phyloP scores from a whole-genome alignment of 2,888 invertebrate genomes.

The Parnassius apollo region DNA sequence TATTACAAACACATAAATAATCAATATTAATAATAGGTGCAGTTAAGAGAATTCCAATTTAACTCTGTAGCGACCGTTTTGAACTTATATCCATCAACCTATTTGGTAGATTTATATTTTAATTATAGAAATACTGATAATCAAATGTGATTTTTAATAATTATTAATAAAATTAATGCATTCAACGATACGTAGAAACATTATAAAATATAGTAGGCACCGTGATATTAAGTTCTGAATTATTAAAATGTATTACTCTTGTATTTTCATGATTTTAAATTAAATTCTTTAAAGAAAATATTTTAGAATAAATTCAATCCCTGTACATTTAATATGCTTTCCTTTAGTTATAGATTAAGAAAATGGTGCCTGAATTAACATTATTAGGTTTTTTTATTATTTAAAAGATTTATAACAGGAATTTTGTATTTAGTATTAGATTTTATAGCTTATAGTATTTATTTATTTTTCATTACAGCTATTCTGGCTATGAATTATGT shows the following conservation, averaged over 20 bases:
- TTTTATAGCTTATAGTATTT: conserved; percentile 29
- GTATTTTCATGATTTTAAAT: background rate
- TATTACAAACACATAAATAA: conserved; percentile 11
- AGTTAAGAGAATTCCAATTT: conserved; percentile 22
- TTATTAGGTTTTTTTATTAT: conserved; percentile 33
- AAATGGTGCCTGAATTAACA: conserved; percentile 66
- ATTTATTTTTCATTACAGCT: conserved; percentile 25
- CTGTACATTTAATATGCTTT: conserved; percentile 4
- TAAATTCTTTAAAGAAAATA: too few relatives aligned
- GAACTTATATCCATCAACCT: conserved; percentile 7
- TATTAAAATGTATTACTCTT: too few relatives aligned
- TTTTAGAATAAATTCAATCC: too few relatives aligned
- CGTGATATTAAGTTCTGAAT: too few relatives aligned
- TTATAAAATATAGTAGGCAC: background rate
- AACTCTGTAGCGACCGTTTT: conserved; percentile 16
- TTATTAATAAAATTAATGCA: background rate
- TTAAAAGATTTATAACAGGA: conserved; percentile 30
- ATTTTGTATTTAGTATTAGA: conserved; percentile 18
- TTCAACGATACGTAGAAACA: background rate
- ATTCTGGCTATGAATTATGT: conserved; percentile 4
- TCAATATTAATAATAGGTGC: conserved; percentile 19
- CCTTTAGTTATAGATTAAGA: conserved; percentile 57
- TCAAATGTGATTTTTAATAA: conserved; percentile 13
- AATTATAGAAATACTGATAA: background rate
- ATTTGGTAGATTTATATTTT: conserved; percentile 4